Evolutionary conservation across 2,113 vertebrate genomes (phyloP), one percentile per base, ranked within the genome.

Genomic region (Hystrix cristata): DNA sequence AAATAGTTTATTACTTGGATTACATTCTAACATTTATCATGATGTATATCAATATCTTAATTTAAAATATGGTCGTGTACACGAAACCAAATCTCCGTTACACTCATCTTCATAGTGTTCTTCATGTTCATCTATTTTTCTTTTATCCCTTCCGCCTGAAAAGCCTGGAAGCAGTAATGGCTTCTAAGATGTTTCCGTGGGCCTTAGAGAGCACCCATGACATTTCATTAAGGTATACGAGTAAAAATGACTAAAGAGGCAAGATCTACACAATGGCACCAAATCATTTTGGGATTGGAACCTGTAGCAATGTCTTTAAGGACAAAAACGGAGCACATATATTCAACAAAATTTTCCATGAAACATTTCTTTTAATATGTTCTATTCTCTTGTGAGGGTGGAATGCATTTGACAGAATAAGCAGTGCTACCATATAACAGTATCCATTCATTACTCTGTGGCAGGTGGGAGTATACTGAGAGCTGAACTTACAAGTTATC

Each of bases 181-280:
- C 7, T 87, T 88, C 91, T 43, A 8, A 93, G 78, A 87, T 53
- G 7, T 67, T 60, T 71, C 46, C 48, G 21, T 53, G 80, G 80
- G 21, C 74, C 38, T 87, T 65, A 80, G 64, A 90, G 48, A 95
- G 38, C 25, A 59, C 60, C 74, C 10, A 43, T 65, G 93, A 82
- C 78, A 94, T 83, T 96, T 95, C 65, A 81, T 82, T 95, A 94
- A 92, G n/a, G 38, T n/a, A 81, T 19, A 82, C 79, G 85, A 82
- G 38, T 72, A 85, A 96, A 95, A 95, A 90, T 60, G 78, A 96
- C 69, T 94, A 64, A 92, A 96, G 91, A 95, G 64, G 55, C 14
- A 88, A 60, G 74, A 81, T 76, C 43, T 59, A 76, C n/a, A 82
- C 53, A 80, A 83, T 67, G 55, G 46, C 74, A 88, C 67, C 87